Base-by-base conservation (phyloP, 2,888 invertebrate genomes). In the Pyralis farinalis region DNA sequence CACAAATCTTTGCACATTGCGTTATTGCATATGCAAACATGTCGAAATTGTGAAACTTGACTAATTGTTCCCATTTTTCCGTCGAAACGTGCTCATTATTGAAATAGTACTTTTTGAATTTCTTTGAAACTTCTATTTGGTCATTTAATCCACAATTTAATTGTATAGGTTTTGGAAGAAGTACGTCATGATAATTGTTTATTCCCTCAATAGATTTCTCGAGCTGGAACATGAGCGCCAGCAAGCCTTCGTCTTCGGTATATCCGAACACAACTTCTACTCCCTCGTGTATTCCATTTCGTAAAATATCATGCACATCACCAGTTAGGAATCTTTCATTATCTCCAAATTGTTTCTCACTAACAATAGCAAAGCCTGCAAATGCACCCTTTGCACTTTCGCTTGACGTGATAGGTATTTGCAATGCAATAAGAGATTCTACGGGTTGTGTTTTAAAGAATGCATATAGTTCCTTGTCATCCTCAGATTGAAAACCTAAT, bases 231-330 rank as follows among this genome's bases (percentile, higher is more conserved):
- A 22, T 44, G 0, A 22, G 16, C 3, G 55, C 47, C 31, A 75
- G 41, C 0, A 73, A 20, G 0, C 95, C 95, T 78, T 96, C 96
- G 34, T 94, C 91, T 11, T 91, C 90, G 3, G 92, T 94, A 8
- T 93, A 76, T 1, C 96, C 96, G 12, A 92, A 85, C 69, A 96
- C 91, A 65, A 94, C 90, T 0, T 94, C 94, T 1, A 93, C 80
- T 1, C 57, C 70, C 46, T 72, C 58, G 31, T 91, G 77, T 6
- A 80, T 75, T 6, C 91, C 91, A 4, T 81, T 71, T 53, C 77
- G 73, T 9, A 87, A 49, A 10, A 73, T 63, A 7, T 91, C 79
- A 6, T 43, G 39, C 1, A 53, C 36, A 37, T 74, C 63, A 12
- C 71, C 76, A 29, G 48, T 54, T 42, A 77, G 77, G 41, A 72